Evolutionary conservation across 2,113 vertebrate species (phyloP).

Genomic region (Anhinga anhinga): DNA sequence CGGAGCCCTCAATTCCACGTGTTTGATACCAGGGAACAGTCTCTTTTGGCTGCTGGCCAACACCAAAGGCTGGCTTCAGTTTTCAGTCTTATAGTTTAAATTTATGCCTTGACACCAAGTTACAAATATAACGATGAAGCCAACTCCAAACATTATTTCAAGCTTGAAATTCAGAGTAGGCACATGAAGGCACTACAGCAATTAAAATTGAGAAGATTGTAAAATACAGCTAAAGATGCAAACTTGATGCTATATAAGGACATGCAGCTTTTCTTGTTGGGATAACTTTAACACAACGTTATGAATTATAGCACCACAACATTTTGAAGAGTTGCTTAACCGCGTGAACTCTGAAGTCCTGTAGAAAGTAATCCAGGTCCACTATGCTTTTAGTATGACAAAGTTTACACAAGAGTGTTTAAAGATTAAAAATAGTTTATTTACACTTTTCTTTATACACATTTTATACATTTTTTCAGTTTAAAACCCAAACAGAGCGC

Average conservation of each 20-base stretch:
- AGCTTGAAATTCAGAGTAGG: not conserved
- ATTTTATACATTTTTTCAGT: constrained; percentile 77
- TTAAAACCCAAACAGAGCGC: constrained; percentile 74
- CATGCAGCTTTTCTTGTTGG: not conserved
- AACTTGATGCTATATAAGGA: not conserved
- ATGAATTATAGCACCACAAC: not conserved
- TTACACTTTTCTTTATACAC: constrained; percentile 82
- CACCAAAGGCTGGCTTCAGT: not conserved
- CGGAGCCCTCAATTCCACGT: rapidly evolving
- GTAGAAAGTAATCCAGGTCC: not conserved
- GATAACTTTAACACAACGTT: not conserved
- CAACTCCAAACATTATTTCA: not conserved
- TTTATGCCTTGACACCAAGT: rapidly evolving
- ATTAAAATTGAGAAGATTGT: not conserved
- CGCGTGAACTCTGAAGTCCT: not conserved
- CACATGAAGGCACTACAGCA: not conserved
- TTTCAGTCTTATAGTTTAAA: not conserved
- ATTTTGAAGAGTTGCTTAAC: not conserved
- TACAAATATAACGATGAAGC: not conserved
- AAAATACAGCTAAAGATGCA: not conserved
- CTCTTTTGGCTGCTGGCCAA: not conserved
- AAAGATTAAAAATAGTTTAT: constrained; percentile 86
- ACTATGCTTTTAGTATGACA: not conserved
- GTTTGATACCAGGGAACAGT: rapidly evolving
- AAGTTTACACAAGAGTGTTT: constrained; percentile 52